Evolutionary conservation across 2,888 invertebrate genomes (phyloP).

Genomic region (Panorpa germanica): DNA sequence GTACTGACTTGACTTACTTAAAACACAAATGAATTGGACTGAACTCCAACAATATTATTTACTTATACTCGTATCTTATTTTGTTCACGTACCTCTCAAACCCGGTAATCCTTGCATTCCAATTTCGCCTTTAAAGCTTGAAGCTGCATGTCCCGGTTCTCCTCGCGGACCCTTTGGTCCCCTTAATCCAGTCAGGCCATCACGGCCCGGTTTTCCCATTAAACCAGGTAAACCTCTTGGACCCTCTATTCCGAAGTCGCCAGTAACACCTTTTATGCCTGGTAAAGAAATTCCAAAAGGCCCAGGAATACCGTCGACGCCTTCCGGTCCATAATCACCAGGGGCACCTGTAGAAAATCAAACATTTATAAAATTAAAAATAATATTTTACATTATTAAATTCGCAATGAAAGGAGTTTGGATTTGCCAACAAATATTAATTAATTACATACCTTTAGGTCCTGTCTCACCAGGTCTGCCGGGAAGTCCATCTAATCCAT

Average conservation of each 20-base stretch:
- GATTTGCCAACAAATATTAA: constrained; percentile 8
- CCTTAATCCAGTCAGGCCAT: constrained; percentile 37
- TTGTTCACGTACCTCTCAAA: too few species aligned
- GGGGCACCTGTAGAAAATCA: constrained; percentile 42
- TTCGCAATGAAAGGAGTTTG: neutral
- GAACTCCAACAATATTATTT: too few species aligned
- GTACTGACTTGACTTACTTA: too few species aligned
- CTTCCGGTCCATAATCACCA: constrained; percentile 53
- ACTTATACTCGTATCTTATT: too few species aligned
- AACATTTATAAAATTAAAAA: too few species aligned
- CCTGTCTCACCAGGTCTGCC: constrained; percentile 49
- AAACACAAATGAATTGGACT: too few species aligned
- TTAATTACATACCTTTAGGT: constrained; percentile 33
- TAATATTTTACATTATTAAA: too few species aligned
- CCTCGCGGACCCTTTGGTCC: constrained; percentile 39
- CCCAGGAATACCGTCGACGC: constrained; percentile 44
- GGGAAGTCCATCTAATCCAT: constrained; percentile 41
- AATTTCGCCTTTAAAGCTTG: constrained; percentile 30
- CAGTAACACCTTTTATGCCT: constrained; percentile 16
- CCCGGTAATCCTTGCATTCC: constrained; percentile 27
- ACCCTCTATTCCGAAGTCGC: constrained; percentile 30
- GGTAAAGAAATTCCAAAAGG: constrained; percentile 33
- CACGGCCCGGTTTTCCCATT: constrained; percentile 36
- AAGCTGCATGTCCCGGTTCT: constrained; percentile 36
- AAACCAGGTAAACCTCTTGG: constrained; percentile 30